phyloP scores from a whole-genome alignment of 2,888 invertebrate genomes.

The Conistra vaccinii region DNA sequence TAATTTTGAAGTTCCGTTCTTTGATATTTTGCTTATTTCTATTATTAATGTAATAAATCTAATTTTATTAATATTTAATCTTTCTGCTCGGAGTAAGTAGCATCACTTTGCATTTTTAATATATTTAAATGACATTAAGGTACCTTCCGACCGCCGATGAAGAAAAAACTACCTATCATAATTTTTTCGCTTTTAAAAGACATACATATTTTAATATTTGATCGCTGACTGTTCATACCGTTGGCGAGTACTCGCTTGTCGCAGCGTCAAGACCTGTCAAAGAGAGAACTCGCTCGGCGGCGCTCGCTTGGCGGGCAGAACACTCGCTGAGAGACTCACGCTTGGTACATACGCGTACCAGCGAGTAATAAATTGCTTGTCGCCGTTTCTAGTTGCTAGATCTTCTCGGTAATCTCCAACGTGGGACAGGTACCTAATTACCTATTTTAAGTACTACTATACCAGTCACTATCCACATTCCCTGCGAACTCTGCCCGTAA shows the following conservation, averaged over 20 bases:
- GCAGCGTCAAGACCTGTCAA: background rate
- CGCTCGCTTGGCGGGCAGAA: background rate
- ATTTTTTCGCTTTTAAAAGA: background rate
- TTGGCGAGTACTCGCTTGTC: background rate
- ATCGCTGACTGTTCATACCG: background rate
- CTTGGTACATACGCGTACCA: background rate
- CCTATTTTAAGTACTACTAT: background rate
- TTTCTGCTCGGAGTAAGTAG: background rate
- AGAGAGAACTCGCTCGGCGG: background rate
- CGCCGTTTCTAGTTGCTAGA: too few species aligned
- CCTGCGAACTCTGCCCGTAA: slow-evolving; percentile 47
- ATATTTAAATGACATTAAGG: background rate
- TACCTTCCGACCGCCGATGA: background rate
- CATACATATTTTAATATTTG: background rate
- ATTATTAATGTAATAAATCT: background rate
- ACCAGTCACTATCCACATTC: background rate
- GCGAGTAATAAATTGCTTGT: too few species aligned
- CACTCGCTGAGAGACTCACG: background rate
- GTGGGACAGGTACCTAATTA: background rate
- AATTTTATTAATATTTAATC: background rate
- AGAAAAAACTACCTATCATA: background rate
- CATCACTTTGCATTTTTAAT: background rate
- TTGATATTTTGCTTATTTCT: background rate
- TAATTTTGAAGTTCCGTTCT: slow-evolving; percentile 1
- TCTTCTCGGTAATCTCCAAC: too few species aligned